These are phyloP conservation scores for Pygmarrhopalites habei DNA, from an alignment of 1,140 invertebrate genomes.

Conservation along the genomic window DNA sequence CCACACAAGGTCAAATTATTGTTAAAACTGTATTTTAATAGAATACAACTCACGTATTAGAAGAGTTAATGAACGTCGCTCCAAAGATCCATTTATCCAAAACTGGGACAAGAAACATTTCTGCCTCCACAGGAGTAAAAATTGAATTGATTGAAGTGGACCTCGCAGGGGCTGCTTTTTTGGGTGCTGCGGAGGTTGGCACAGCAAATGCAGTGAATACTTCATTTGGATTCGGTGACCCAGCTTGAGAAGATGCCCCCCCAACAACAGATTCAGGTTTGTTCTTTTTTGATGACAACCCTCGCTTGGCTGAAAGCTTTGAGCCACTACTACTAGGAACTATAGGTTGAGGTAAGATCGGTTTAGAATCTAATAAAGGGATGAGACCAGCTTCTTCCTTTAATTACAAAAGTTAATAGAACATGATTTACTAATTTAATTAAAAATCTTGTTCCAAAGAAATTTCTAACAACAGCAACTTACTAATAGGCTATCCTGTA, in stretches of 20 bases:
- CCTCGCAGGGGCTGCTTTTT: neutral
- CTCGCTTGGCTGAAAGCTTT: too few species aligned
- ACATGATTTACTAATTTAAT: too few species aligned
- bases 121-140: neutral
- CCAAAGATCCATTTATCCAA: slow-evolving; percentile 6
- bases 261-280: neutral
- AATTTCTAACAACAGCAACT: neutral
- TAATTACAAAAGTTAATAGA: neutral
- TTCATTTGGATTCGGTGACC: neutral
- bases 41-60: neutral
- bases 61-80: slow-evolving; percentile 1
- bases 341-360: neutral
- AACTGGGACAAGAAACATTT: slow-evolving; percentile 6
- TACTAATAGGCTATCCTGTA: neutral
- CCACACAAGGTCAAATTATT: too few species aligned
- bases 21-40: too few species aligned
- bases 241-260: neutral
- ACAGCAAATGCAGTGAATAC: neutral
- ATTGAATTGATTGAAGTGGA: neutral
- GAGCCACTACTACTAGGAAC: neutral
- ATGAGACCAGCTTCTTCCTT: neutral
- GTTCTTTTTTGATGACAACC: too few species aligned
- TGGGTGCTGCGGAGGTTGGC: neutral
- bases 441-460: neutral
- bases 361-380: neutral